Base-by-base conservation (phyloP, 2,113 vertebrate species). In the Seriola aureovittata region DNA sequence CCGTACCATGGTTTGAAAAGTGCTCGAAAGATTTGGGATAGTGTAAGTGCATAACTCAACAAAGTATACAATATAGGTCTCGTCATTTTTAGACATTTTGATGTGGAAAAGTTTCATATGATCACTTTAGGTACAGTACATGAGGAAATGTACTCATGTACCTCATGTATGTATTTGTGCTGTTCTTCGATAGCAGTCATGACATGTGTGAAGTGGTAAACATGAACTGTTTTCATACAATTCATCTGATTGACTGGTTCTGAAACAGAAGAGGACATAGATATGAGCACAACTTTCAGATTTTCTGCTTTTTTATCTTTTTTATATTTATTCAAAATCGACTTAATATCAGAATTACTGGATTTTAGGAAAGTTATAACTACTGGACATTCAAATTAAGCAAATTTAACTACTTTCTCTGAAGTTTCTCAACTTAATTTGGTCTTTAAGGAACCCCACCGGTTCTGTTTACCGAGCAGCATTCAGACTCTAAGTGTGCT, bases 381-480 rank as follows among this genome's bases (percentile, higher is more conserved):
- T 25, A 21, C 32, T 32, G n/a, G 48, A 69, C 3, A 42, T 74
- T 72, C 59, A 12, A 82, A 69, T 55, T 3, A 63, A 60, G 60
- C 23, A 67, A 19, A 1, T 83, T 48, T 10, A n/a, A 40, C 60
- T 23, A n/a, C 55, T 73, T 58, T 42, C 48, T 66, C 60, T 38
- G 62, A 0, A n/a, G 71, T 11, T 9, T 50, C 8, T 54, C 16
- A 32, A 65, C 11, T 64, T 78, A 32, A 81, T 69, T 76, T 10
- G 16, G 46, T 46, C 19, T 10, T 17, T 4, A 8, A 52, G 81
- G 66, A 71, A 10, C 69, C 82, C 82, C 36, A 63, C 74, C 81
- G 82, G 8, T 38, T 78, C 13, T 81, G 84, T 91, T 86, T 86
- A 84, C 71, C 29, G 64, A 57, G 57, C 64, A 23, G 7, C 68